Evolutionary conservation across 2,888 invertebrate species (phyloP), one percentile per base, ranked within the genome.

Genomic region (Proisotoma minuta): DNA sequence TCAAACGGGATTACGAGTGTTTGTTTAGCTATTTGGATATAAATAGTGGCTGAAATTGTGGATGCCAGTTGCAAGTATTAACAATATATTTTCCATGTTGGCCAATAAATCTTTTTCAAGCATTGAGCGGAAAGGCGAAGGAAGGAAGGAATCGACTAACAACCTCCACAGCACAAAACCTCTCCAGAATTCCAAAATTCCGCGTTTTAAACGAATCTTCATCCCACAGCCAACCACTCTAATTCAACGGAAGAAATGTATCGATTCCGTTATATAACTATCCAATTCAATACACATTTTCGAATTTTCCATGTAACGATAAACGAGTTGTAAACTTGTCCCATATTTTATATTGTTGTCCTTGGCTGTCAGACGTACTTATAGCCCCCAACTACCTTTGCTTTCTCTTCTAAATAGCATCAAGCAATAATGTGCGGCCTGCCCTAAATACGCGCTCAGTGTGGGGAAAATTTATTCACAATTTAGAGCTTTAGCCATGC

Each of bases 21-120:
- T n/a, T n/a, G n/a, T n/a, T n/a, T n/a, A n/a, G n/a, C n/a, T n/a
- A n/a, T n/a, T n/a, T n/a, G n/a, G n/a, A n/a, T n/a, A n/a, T 15
- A 43, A 43, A 43, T 43, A 43, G 18, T 43, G n/a, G n/a, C n/a
- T 43, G 18, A 43, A 34, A 34, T 34, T 34, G 8, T 34, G 34
- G 34, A 34, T 43, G 43, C 43, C 43, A 43, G 18, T 43, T n/a
- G 10, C 43, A 43, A 43, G 43, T 43, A 43, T 43, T 20, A 43
- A 43, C 43, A 43, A 43, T 43, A 43, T 59, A 54, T 39, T 63
- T 63, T 63, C 63, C 54, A 59, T 51, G 56, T 49, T 50, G 40
- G 15, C 51, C 63, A 51, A 63, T 63, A 63, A 63, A 63, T 63
- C 63, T 63, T 63, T 63, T 57, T 56, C 56, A 50, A 63, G 63